Evolutionary conservation across 2,888 invertebrate genomes (phyloP).

Genomic region (Scelioninae gen. 1): DNA sequence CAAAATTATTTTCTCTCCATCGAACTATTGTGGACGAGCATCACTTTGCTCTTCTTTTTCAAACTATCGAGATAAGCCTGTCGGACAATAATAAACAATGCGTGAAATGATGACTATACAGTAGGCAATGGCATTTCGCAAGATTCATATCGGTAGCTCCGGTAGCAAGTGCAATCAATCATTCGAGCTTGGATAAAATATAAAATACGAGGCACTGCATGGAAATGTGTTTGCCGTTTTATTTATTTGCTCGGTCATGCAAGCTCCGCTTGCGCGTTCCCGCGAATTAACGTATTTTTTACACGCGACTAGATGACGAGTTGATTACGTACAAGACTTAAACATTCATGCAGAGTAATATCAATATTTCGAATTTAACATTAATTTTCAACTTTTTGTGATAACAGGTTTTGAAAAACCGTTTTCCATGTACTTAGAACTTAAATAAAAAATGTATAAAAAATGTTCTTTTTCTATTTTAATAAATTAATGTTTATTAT

Average conservation of each 20-base stretch:
- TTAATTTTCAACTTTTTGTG: neutral
- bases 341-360: constrained; percentile 36
- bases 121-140: constrained; percentile 79
- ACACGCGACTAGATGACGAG: constrained; percentile 80
- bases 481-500: too few relatives aligned
- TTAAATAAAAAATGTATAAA: too few relatives aligned
- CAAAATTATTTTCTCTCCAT: constrained; percentile 6
- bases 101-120: constrained; percentile 82
- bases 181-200: constrained; percentile 82
- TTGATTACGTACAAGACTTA: constrained; percentile 76
- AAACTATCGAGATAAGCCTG: constrained; percentile 80
- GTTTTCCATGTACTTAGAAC: too few relatives aligned
- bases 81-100: constrained; percentile 84
- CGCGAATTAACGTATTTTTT: constrained; percentile 82
- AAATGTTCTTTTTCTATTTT: too few relatives aligned
- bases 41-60: constrained; percentile 54
- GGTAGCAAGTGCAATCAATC: constrained; percentile 81
- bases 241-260: constrained; percentile 83
- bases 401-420: neutral
- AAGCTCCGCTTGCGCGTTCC: constrained; percentile 75
- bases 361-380: constrained; percentile 37
- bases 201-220: constrained; percentile 81
- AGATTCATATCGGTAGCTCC: constrained; percentile 78
- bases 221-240: constrained; percentile 78
- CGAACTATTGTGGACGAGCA: constrained; percentile 26